Evolutionary conservation across 2,113 vertebrate genomes (phyloP).

Genomic region (Grammomys surdaster): DNA sequence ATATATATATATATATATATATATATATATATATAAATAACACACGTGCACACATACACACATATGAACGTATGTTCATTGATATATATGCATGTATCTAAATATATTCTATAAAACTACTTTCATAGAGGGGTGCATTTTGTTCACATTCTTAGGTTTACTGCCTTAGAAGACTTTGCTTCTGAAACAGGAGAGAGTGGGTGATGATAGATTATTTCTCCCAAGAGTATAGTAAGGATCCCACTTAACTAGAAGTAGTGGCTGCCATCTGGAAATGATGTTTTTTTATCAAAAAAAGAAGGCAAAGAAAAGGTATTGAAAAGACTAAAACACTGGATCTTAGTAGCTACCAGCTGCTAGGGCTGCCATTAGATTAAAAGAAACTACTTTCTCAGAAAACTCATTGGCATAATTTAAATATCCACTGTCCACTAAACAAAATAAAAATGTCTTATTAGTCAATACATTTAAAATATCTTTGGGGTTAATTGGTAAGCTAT

Average conservation of each 20-base stretch:
- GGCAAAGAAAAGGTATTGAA: background rate
- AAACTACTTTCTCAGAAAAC: background rate
- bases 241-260: background rate
- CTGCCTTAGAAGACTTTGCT: background rate
- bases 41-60: too few relatives aligned
- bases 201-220: background rate
- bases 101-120: background rate
- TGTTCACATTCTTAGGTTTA: background rate
- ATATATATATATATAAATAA: too few relatives aligned
- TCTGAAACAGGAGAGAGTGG: background rate
- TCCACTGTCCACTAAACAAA: background rate
- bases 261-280: background rate
- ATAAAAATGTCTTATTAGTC: background rate
- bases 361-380: background rate
- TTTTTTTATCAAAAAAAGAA: background rate
- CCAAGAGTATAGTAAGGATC: background rate
- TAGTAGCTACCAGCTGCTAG: background rate
- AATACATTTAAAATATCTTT: background rate
- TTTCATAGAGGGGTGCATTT: background rate
- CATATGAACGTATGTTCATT: background rate
- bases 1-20: too few relatives aligned
- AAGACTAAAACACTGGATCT: background rate
- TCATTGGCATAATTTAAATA: background rate
- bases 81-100: background rate
- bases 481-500: background rate